Conservation (phyloP, 2,797 vertebrate species). For the Danio choprae region DNA sequence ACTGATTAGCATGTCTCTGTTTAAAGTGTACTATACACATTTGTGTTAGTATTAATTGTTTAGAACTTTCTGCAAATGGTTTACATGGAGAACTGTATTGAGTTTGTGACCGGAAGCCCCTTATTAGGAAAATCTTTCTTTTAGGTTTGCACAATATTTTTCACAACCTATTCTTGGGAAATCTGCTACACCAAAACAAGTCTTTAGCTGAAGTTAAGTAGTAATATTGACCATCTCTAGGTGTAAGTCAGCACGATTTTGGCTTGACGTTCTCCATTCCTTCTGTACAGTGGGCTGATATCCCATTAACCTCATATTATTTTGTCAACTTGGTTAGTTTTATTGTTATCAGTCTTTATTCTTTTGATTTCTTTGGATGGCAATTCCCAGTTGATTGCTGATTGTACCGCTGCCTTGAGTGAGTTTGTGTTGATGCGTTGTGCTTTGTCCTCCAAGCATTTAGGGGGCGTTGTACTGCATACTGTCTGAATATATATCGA, state of each 20-base stretch:
- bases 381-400: constrained; percentile 55
- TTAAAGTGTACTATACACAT: constrained; percentile 53
- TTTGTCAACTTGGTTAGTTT: constrained; percentile 34
- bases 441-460: constrained; percentile 57
- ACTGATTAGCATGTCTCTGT: constrained; percentile 55
- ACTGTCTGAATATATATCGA: constrained; percentile 58
- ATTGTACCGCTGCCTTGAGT: constrained; percentile 60
- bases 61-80: constrained; percentile 48
- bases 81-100: not conserved
- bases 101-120: constrained; percentile 5
- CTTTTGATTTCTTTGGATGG: constrained; percentile 50
- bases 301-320: constrained; percentile 31
- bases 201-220: not conserved
- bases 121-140: not conserved
- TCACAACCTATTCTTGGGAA: not conserved
- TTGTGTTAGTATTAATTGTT: constrained; percentile 54
- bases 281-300: constrained; percentile 37
- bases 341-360: constrained; percentile 44
- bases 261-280: constrained; percentile 11
- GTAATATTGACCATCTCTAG: constrained; percentile 1
- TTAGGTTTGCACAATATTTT: constrained; percentile 9
- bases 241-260: not conserved
- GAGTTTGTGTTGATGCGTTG: constrained; percentile 58
- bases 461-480: constrained; percentile 54
- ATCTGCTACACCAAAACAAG: constrained; percentile 15